These are phyloP conservation scores for Dryomyza anilis DNA, from an alignment of 2,888 invertebrate genomes.

Conservation along the genomic window DNA sequence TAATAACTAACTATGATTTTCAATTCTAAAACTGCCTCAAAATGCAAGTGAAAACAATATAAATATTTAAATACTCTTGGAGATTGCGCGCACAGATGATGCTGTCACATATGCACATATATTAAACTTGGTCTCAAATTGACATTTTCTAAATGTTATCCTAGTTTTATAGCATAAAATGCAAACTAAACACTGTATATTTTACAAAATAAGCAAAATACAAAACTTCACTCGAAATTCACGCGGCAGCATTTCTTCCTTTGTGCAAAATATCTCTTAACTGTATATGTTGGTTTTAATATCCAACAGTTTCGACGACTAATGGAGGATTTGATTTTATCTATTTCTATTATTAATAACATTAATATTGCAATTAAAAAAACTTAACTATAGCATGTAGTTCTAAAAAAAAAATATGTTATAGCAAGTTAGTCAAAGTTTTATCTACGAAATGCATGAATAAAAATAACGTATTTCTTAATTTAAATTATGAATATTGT, in stretches of 20 bases:
- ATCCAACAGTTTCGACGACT: conserved; percentile 53
- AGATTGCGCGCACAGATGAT: not conserved
- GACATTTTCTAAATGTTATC: no score
- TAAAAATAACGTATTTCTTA: not conserved
- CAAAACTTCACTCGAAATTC: conserved; percentile 8
- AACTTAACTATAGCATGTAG: not conserved
- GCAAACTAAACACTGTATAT: conserved; percentile 23
- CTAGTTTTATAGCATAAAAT: no score
- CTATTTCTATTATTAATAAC: conserved; percentile 39
- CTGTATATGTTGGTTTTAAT: conserved; percentile 44
- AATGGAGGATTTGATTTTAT: conserved; percentile 59
- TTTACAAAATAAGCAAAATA: conserved; percentile 22
- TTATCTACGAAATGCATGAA: not conserved
- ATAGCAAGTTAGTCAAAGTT: conserved; percentile 48
- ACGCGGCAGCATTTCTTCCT: conserved; percentile 4
- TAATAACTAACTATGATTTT: conserved; percentile 8
- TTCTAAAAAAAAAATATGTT: no score
- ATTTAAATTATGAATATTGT: conserved; percentile 38
- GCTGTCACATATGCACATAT: not conserved
- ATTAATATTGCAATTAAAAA: conserved; percentile 24
- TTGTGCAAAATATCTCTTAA: conserved; percentile 3
- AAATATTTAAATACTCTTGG: not conserved
- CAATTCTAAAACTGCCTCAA: conserved; percentile 9
- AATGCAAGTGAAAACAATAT: not conserved
- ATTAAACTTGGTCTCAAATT: conserved; percentile 3